phyloP scores from a whole-genome alignment of 1,140 invertebrate genomes.

The Drosophila lacteicornis region DNA sequence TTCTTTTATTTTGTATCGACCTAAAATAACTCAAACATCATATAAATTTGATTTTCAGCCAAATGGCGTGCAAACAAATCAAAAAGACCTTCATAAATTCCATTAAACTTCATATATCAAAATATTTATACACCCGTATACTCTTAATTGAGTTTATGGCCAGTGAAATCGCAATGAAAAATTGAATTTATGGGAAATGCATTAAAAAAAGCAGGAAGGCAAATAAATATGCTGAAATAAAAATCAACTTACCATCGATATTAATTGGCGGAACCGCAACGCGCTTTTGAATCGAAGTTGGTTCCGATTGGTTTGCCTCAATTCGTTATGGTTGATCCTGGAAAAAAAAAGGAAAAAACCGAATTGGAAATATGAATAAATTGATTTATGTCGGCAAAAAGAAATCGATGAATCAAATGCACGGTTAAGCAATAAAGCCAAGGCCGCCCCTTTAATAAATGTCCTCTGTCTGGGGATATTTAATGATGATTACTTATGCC shows the following conservation, averaged over 20 bases:
- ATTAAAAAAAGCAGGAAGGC: constrained; percentile 34
- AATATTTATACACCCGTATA: constrained; percentile 19
- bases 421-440: constrained; percentile 44
- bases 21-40: not conserved
- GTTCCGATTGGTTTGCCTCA: constrained; percentile 34
- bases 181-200: constrained; percentile 25
- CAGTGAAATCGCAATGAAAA: constrained; percentile 24
- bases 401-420: constrained; percentile 46
- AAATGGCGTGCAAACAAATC: not conserved
- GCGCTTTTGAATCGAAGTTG: constrained; percentile 26
- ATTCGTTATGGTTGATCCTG: constrained; percentile 29
- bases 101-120: constrained; percentile 23
- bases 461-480: not conserved
- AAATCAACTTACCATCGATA: constrained; percentile 59
- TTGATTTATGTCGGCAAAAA: constrained; percentile 41
- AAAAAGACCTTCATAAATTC: constrained; percentile 14
- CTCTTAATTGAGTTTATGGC: constrained; percentile 42
- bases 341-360: constrained; percentile 25
- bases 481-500: constrained; percentile 21
- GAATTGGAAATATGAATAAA: constrained; percentile 47
- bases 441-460: constrained; percentile 35
- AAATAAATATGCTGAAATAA: constrained; percentile 27
- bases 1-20: no score
- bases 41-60: not conserved
- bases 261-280: constrained; percentile 26